Conservation (phyloP, 2,888 invertebrate genomes). For the Aquatica leii region DNA sequence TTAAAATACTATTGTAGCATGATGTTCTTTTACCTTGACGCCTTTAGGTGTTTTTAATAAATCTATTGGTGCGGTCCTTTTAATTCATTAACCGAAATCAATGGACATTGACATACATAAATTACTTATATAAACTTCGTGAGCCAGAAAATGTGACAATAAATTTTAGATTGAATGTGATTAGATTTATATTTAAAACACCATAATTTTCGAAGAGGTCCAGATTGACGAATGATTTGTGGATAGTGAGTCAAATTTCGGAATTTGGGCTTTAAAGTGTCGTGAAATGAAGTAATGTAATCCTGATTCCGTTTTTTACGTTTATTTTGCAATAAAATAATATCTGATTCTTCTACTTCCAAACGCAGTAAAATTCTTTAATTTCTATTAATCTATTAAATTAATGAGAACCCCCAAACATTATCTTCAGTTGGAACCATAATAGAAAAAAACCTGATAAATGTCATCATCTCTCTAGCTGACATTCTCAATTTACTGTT, state of each 20-base stretch:
- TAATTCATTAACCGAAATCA: slow-evolving; percentile 17
- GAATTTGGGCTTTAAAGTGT: slow-evolving; percentile 40
- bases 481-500: slow-evolving; percentile 33
- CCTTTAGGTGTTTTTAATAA: slow-evolving; percentile 34
- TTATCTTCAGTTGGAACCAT: slow-evolving; percentile 41
- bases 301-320: slow-evolving; percentile 31
- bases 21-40: slow-evolving; percentile 12
- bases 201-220: slow-evolving; percentile 41
- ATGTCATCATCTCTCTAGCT: slow-evolving; percentile 42
- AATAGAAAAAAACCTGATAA: slow-evolving; percentile 40
- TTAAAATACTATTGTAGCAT: neutral
- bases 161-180: slow-evolving; percentile 40
- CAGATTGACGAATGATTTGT: slow-evolving; percentile 38
- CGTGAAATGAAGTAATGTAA: slow-evolving; percentile 30
- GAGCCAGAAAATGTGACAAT: slow-evolving; percentile 34
- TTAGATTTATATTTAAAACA: slow-evolving; percentile 44
- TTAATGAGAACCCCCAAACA: slow-evolving; percentile 42
- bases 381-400: slow-evolving; percentile 41
- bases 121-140: slow-evolving; percentile 10
- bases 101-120: slow-evolving; percentile 19
- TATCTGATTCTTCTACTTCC: slow-evolving; percentile 23
- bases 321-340: slow-evolving; percentile 26
- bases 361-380: slow-evolving; percentile 35
- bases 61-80: slow-evolving; percentile 28
- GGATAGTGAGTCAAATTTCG: slow-evolving; percentile 44